phyloP scores from a whole-genome alignment of 2,888 invertebrate species.

The Clepsis dumicolana region DNA sequence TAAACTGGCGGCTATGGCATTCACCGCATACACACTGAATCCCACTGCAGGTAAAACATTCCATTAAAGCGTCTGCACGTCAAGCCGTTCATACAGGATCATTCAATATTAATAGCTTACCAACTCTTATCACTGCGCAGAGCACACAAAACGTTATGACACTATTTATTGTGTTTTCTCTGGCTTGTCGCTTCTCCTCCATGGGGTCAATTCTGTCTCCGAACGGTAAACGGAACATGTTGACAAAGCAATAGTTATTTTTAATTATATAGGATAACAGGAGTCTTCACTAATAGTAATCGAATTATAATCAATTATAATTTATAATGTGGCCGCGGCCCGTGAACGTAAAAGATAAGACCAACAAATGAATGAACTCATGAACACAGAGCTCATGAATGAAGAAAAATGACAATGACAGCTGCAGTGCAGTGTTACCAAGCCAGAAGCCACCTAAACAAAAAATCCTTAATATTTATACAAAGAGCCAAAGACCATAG shows the following conservation, averaged over 20 bases:
- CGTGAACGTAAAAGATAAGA: not conserved
- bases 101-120: slow-evolving; percentile 56
- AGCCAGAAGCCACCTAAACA: not conserved
- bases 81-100: not conserved
- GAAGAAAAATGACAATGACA: not conserved
- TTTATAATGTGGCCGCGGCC: no score
- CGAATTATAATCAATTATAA: not conserved
- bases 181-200: slow-evolving; percentile 81
- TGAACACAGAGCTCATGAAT: no score
- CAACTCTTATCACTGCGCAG: slow-evolving; percentile 77
- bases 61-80: slow-evolving; percentile 1
- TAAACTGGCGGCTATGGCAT: slow-evolving; percentile 44
- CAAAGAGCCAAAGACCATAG: no score
- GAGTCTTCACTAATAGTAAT: not conserved
- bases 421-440: no score
- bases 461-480: not conserved
- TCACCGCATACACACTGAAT: slow-evolving; percentile 51
- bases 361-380: not conserved
- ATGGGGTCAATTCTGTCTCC: slow-evolving; percentile 80
- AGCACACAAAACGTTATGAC: slow-evolving; percentile 78
- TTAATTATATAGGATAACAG: not conserved
- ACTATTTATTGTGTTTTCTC: slow-evolving; percentile 80
- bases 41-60: slow-evolving; percentile 53
- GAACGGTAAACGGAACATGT: slow-evolving; percentile 81
- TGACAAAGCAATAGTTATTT: slow-evolving; percentile 5